phyloP scores from a whole-genome alignment of 2,797 vertebrate genomes.

The Parauchenoglanis ngamensis region DNA sequence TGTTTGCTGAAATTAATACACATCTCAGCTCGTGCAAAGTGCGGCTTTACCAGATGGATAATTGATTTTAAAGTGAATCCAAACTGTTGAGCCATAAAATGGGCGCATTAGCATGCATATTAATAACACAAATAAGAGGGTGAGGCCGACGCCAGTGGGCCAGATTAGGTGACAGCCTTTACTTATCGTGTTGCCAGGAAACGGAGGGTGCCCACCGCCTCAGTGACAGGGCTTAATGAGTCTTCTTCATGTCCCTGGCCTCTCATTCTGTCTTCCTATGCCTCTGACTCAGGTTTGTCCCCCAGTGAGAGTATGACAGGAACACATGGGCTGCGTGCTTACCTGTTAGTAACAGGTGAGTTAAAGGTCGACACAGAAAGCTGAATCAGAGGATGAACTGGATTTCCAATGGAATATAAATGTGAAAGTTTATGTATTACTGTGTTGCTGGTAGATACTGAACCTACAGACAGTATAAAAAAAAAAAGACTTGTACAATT shows the following conservation, averaged over 20 bases:
- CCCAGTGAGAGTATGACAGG: slow-evolving; percentile 19
- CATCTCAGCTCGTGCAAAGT: slow-evolving; percentile 63
- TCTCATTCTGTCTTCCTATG: slow-evolving; percentile 17
- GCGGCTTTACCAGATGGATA: slow-evolving; percentile 76
- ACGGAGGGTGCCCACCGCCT: slow-evolving; percentile 39
- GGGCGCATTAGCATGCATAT: slow-evolving; percentile 68
- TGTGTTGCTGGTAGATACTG: background rate
- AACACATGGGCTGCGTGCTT: slow-evolving; percentile 13
- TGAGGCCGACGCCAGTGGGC: slow-evolving; percentile 50
- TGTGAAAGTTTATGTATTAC: background rate
- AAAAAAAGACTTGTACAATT: background rate
- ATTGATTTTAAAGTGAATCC: slow-evolving; percentile 70
- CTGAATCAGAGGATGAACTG: background rate
- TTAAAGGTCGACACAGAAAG: background rate
- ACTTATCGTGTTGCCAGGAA: slow-evolving; percentile 60
- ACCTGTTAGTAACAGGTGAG: slow-evolving; percentile 35
- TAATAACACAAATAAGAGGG: slow-evolving; percentile 64
- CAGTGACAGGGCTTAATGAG: slow-evolving; percentile 46
- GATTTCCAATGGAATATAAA: background rate
- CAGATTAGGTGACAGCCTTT: slow-evolving; percentile 64
- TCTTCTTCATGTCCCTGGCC: slow-evolving; percentile 27
- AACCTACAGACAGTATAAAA: too few relatives aligned
- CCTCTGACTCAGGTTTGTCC: slow-evolving; percentile 27
- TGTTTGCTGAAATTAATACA: slow-evolving; percentile 70
- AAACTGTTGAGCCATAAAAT: slow-evolving; percentile 70